These are phyloP conservation scores for Oriolus oriolus DNA, from an alignment of 2,113 vertebrate species.

Conservation along the genomic window DNA sequence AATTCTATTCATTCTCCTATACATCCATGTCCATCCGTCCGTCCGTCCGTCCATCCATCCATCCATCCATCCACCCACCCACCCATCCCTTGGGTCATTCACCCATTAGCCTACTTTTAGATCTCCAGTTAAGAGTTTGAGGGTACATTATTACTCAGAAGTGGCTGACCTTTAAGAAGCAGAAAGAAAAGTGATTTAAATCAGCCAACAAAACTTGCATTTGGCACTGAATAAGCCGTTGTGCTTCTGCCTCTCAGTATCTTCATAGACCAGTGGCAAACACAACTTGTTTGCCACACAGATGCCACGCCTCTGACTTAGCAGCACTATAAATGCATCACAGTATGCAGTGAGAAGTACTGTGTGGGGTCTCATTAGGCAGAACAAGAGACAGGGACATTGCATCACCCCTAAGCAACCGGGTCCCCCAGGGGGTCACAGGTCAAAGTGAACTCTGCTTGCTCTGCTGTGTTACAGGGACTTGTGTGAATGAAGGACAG, in stretches of 20 bases:
- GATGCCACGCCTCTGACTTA: neutral
- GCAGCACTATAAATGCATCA: rapidly evolving
- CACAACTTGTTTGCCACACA: neutral
- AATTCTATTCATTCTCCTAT: neutral
- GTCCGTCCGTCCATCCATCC: neutral
- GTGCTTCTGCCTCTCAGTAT: neutral
- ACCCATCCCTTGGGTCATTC: neutral
- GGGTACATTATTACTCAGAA: neutral
- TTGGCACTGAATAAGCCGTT: neutral
- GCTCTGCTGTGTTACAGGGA: neutral
- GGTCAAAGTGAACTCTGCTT: neutral
- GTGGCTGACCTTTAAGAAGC: neutral
- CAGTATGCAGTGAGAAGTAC: neutral
- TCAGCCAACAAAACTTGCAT: neutral
- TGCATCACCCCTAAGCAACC: neutral
- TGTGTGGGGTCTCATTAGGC: rapidly evolving
- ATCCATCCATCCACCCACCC: neutral
- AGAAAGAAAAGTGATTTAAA: neutral
- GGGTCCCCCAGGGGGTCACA: too few relatives aligned
- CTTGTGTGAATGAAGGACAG: neutral
- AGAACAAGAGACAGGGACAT: neutral
- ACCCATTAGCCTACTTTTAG: neutral
- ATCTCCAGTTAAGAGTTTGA: neutral
- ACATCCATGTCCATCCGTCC: too few relatives aligned
- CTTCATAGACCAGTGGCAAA: neutral